Conservation (phyloP, 2,888 invertebrate species). For the Schizaphis graminum region DNA sequence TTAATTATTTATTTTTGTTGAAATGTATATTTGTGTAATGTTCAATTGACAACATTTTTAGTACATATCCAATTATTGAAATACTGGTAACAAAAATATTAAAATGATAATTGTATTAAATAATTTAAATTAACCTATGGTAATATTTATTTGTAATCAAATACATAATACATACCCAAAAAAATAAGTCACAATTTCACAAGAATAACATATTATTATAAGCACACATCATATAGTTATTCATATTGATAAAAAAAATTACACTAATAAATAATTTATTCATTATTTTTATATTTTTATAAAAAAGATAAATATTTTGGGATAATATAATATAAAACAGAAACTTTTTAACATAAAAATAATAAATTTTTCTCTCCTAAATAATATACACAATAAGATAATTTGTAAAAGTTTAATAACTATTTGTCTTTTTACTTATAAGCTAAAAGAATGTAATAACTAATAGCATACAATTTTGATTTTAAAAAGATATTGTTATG, state of each 20-base stretch:
- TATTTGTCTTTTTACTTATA: not conserved
- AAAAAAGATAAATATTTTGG: not conserved
- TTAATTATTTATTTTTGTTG: too few species aligned
- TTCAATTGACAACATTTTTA: not conserved
- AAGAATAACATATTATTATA: not conserved
- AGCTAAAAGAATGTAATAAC: not conserved
- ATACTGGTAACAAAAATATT: not conserved
- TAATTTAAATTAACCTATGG: not conserved
- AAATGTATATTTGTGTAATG: too few species aligned
- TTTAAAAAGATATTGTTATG: not conserved
- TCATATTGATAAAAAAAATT: not conserved
- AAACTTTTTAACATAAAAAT: not conserved
- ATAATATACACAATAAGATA: not conserved
- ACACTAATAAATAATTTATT: not conserved
- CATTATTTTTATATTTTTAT: not conserved
- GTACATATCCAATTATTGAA: not conserved
- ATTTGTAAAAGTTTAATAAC: not conserved
- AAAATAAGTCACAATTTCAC: slow-evolving; percentile 23
- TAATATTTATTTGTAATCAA: not conserved
- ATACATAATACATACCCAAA: not conserved
- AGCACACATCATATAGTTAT: not conserved
- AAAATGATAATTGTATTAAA: not conserved
- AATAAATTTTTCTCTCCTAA: not conserved
- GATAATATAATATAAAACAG: not conserved
- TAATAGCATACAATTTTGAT: not conserved